Conservation (phyloP, 2,797 vertebrate species). For the Danionella dracula region DNA sequence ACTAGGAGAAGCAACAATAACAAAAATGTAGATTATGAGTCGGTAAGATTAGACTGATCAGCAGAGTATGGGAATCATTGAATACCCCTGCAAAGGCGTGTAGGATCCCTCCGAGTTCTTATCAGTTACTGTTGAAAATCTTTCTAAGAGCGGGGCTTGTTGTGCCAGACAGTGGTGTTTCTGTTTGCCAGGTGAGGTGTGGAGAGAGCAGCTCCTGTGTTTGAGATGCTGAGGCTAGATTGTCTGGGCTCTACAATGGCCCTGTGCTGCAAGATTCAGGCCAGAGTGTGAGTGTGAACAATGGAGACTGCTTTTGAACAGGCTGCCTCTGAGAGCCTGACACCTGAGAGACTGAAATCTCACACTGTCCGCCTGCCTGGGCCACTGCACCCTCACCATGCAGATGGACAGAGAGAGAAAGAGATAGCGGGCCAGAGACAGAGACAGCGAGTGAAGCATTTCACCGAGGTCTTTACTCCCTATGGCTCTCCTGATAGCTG, state of each 20-base stretch:
- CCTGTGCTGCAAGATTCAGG: conserved; percentile 34
- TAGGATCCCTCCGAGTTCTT: background rate
- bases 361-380: conserved; percentile 68
- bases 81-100: background rate
- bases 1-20: too few species aligned
- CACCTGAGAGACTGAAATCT: conserved; percentile 84
- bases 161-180: conserved; percentile 28
- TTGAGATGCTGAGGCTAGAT: conserved; percentile 43
- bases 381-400: conserved; percentile 15
- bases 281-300: conserved; percentile 32
- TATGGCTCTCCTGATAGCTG: conserved; percentile 44
- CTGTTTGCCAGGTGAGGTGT: conserved; percentile 42
- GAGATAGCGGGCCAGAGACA: conserved; percentile 48
- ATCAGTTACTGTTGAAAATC: conserved; percentile 14
- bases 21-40: too few species aligned
- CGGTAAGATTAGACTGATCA: background rate
- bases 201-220: conserved; percentile 40
- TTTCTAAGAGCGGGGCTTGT: conserved; percentile 26
- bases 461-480: conserved; percentile 55
- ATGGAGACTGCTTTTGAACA: conserved; percentile 44
- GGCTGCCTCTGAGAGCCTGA: conserved; percentile 43
- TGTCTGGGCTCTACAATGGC: conserved; percentile 34
- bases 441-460: conserved; percentile 56
- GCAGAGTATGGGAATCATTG: background rate
- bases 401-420: conserved; percentile 27